These are phyloP conservation scores for Apodemia hepburni DNA, from an alignment of 2,888 invertebrate genomes.

Conservation along the genomic window DNA sequence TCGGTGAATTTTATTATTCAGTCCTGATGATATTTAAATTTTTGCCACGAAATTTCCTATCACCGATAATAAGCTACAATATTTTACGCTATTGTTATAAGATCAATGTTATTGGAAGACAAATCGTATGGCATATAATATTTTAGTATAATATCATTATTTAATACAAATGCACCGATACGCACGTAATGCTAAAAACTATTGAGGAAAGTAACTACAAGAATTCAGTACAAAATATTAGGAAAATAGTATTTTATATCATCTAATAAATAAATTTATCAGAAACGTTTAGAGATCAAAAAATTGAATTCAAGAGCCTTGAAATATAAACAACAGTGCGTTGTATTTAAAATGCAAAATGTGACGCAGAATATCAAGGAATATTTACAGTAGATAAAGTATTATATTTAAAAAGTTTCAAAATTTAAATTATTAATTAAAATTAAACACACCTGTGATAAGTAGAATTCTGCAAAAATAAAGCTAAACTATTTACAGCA, in stretches of 20 bases:
- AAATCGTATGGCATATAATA: slow-evolving; percentile 80
- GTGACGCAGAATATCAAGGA: slow-evolving; percentile 26
- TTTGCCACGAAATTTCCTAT: slow-evolving; percentile 41
- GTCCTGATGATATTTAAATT: background rate
- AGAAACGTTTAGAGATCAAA: slow-evolving; percentile 48
- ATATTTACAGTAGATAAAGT: slow-evolving; percentile 33
- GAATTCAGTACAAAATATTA: slow-evolving; percentile 56
- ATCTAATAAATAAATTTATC: slow-evolving; percentile 61
- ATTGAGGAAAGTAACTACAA: slow-evolving; percentile 64
- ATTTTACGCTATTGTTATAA: slow-evolving; percentile 75
- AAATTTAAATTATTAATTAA: slow-evolving; percentile 47
- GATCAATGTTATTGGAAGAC: slow-evolving; percentile 80
- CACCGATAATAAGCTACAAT: slow-evolving; percentile 76
- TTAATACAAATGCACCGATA: slow-evolving; percentile 74
- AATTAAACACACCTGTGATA: slow-evolving; percentile 37
- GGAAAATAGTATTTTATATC: slow-evolving; percentile 56
- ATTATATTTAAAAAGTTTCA: slow-evolving; percentile 44
- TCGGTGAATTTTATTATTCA: background rate
- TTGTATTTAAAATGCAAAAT: slow-evolving; percentile 26
- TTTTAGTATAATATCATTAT: slow-evolving; percentile 59
- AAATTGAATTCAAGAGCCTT: slow-evolving; percentile 18
- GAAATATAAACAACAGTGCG: slow-evolving; percentile 32
- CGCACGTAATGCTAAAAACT: slow-evolving; percentile 69
- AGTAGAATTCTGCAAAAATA: slow-evolving; percentile 40
- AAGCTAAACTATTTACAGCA: slow-evolving; percentile 53